Evolutionary conservation across 92 coral and sea anemone genomes (phyloP).

Genomic region (Siderastrea siderea): DNA sequence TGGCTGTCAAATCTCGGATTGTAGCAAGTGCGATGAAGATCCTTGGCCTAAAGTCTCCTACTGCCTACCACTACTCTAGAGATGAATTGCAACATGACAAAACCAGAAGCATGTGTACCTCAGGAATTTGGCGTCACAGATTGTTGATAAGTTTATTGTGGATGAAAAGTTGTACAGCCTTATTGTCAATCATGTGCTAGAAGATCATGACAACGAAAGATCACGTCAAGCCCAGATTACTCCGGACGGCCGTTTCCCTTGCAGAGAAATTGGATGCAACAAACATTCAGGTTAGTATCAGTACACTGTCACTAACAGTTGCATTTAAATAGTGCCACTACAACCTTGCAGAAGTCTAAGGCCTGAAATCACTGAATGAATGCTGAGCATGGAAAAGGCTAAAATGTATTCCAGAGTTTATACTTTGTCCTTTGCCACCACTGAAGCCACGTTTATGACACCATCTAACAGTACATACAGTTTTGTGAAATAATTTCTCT

Average conservation of each 20-base stretch:
- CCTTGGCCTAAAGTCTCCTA: constrained; percentile 13
- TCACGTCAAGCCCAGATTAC: constrained; percentile 23
- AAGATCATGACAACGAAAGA: constrained; percentile 28
- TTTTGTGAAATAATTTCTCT: no score
- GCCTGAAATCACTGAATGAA: no score
- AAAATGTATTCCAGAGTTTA: no score
- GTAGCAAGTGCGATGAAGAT: constrained; percentile 52
- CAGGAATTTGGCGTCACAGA: constrained; percentile 19
- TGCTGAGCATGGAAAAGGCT: no score
- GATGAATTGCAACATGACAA: constrained; percentile 18
- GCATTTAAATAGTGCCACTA: no score
- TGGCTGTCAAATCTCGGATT: constrained; percentile 51
- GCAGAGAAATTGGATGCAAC: constrained; percentile 37
- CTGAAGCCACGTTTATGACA: no score
- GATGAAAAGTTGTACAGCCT: constrained; percentile 14
- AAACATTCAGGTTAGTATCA: constrained; percentile 28
- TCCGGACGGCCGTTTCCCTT: constrained; percentile 54
- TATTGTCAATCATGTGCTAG: constrained; percentile 30
- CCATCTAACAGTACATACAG: no score
- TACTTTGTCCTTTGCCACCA: no score
- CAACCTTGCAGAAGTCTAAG: no score
- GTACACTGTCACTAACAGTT: no score
- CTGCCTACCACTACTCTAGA: constrained; percentile 7
- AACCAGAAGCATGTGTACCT: constrained; percentile 11
- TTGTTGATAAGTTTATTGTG: constrained; percentile 35